Evolutionary conservation across 2,888 invertebrate species (phyloP), one percentile per base, ranked within the genome.

Genomic region (Dicycla oo): DNA sequence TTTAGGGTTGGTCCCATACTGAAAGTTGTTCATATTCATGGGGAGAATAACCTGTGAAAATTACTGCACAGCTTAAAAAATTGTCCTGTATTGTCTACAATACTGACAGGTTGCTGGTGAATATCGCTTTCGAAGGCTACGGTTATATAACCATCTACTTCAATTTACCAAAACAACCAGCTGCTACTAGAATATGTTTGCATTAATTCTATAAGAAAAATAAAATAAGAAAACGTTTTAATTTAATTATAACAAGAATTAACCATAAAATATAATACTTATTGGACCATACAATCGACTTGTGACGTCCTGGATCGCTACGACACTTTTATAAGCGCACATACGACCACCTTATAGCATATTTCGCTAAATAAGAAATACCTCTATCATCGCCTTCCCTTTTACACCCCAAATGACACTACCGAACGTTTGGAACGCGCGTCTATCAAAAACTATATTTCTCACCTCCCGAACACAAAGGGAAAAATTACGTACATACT

Each of bases 281-380:
- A 75, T 69, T 69, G 71, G 51, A 65, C 43, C 65, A 56, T 65
- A 61, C 15, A 65, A 70, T 73, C 51, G 57, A 75, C 49, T 76
- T 73, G 77, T 83, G 75, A 66, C 67, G 45, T 23, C 64, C 56
- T 71, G 65, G 75, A 83, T 79, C 71, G 73, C 70, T 71, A 73
- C 71, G 77, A 82, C 69, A 79, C 67, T 81, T 86, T 82, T 80
- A 77, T 80, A 83, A 83, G 78, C 80, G 70, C 75, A 74, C 73
- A 80, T 74, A 86, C 80, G 84, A 83, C 78, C 81, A 84, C 47
- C 75, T 85, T 81, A 85, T 77, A 65, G 77, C 88, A 90, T 89
- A 89, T 90, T 89, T 87, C 86, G 87, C 89, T 90, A 91, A 93
- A 91, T 93, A 92, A 93, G 92, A 93, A 93, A 93, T 93, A 91